phyloP scores from a whole-genome alignment of 2,797 vertebrate species.

The Buphagus erythrorhynchus region DNA sequence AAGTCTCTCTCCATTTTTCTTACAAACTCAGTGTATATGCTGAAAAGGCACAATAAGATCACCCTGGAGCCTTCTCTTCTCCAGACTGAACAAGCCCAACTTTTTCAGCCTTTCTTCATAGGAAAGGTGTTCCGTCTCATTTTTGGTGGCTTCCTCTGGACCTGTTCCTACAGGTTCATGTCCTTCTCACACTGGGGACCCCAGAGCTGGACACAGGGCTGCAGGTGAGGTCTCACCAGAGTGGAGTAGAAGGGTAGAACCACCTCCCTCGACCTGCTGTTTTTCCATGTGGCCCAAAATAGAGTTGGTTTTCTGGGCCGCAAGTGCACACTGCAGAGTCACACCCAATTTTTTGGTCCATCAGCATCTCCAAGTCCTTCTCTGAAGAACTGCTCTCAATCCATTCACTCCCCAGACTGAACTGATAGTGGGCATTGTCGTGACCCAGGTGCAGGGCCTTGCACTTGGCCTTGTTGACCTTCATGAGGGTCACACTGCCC shows the following conservation, averaged over 20 bases:
- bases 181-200: accelerated
- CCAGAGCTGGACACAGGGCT: background rate
- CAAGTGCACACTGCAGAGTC: background rate
- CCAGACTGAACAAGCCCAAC: background rate
- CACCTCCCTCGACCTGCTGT: background rate
- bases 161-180: background rate
- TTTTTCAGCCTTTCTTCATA: background rate
- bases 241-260: background rate
- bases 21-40: background rate
- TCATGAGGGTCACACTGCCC: background rate
- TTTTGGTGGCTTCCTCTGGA: background rate
- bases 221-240: background rate
- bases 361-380: background rate
- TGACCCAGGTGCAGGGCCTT: background rate
- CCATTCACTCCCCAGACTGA: background rate
- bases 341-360: background rate
- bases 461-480: background rate
- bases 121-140: background rate
- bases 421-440: background rate
- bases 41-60: background rate
- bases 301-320: background rate
- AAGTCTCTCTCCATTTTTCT: background rate
- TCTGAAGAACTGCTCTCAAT: background rate
- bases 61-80: background rate
- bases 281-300: background rate